Percentiles rank a stretch among this genome's conserved stretches.
Evolutionary conservation across 2,797 vertebrate species (phyloP).

Genomic region (Takifugu rubripes): DNA sequence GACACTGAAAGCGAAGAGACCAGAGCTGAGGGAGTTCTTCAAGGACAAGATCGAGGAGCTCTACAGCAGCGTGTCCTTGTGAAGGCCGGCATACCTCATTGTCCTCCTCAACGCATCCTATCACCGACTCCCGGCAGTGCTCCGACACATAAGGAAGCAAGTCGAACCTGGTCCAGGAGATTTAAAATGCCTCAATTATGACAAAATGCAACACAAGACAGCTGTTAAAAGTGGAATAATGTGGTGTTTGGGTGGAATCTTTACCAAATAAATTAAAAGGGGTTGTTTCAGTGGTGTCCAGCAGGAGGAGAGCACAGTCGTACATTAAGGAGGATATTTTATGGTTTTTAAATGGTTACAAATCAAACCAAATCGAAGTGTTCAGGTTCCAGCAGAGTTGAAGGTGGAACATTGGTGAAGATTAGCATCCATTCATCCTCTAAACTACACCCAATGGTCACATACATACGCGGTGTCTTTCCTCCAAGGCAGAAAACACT

Average conservation of each 20-base stretch:
- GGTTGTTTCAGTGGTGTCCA: slow-evolving; percentile 4
- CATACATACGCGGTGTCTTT: too few relatives aligned
- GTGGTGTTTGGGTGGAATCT: background rate
- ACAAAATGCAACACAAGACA: background rate
- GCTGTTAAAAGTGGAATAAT: background rate
- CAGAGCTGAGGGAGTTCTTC: slow-evolving; percentile 94
- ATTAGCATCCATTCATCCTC: too few relatives aligned
- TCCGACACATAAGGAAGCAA: slow-evolving; percentile 26
- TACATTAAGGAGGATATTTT: background rate
- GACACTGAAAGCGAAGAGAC: slow-evolving; percentile 92
- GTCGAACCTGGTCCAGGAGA: background rate
- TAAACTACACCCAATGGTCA: too few relatives aligned
- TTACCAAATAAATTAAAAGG: background rate
- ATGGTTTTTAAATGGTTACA: too few relatives aligned
- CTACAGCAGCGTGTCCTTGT: slow-evolving; percentile 89
- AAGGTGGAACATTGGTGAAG: too few relatives aligned
- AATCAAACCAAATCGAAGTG: too few relatives aligned
- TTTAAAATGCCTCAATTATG: slow-evolving; percentile 27
- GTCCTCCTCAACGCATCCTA: slow-evolving; percentile 37
- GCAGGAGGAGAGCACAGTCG: slow-evolving; percentile 11
- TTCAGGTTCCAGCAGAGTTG: too few relatives aligned
- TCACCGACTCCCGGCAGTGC: slow-evolving; percentile 36
- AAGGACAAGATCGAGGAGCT: slow-evolving; percentile 89
- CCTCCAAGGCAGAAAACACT: too few relatives aligned
- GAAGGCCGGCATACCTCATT: slow-evolving; percentile 51